Conservation (phyloP, 1,140 invertebrate genomes). For the silkworm (Bombyx mori) region ASM3026992v2 NC_085131.1:8859001-8859500, state of each 20-base stretch:
- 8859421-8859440: no score
- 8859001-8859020: no score
- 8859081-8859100: conserved; percentile 71
- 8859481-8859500: no score
- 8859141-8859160: conserved; percentile 70
- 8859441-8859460: no score
- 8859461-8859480: no score
- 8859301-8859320: conserved; percentile 79
- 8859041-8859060: no score
- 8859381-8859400: no score
- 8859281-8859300: conserved; percentile 77
- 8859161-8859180: conserved; percentile 60
- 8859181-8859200: conserved; percentile 55
- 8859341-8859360: conserved; percentile 9
- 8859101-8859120: conserved; percentile 69
- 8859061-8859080: conserved; percentile 52
- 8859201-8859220: conserved; percentile 60
- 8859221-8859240: conserved; percentile 68
- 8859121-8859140: conserved; percentile 71
- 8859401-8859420: no score
- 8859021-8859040: no score
- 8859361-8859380: no score
- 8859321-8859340: conserved; percentile 78
- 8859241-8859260: conserved; percentile 51
- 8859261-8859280: conserved; percentile 66